These are phyloP conservation scores for Mormyrus proboscirostris DNA, from an alignment of 2,797 vertebrate genomes.

Conservation along the genomic window DNA sequence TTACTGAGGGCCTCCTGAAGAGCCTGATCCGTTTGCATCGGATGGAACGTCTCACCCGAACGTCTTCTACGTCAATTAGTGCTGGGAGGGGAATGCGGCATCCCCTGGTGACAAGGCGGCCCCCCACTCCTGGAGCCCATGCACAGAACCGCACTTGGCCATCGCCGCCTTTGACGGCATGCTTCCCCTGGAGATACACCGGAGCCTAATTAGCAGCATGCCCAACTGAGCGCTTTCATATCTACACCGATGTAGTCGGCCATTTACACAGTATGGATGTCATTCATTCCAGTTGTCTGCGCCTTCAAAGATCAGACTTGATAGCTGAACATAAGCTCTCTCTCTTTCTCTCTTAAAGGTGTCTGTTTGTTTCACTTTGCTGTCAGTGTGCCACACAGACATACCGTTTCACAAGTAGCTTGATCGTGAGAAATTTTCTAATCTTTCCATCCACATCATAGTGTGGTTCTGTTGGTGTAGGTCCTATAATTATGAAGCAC, in stretches of 20 bases:
- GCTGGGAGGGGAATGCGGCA: not conserved
- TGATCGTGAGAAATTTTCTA: not conserved
- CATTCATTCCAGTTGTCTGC: not conserved
- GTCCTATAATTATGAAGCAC: not conserved
- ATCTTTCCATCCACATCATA: not conserved
- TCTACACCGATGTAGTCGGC: not conserved
- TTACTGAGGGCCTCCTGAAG: not conserved
- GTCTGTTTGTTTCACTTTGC: not conserved
- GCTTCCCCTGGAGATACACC: not conserved
- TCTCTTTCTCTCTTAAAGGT: not conserved
- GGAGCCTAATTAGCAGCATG: not conserved
- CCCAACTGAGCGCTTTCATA: not conserved
- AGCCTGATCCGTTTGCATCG: not conserved
- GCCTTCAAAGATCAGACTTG: not conserved
- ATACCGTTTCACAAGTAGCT: not conserved
- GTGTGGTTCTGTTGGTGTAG: not conserved
- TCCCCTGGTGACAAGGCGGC: not conserved
- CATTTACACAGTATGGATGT: not conserved
- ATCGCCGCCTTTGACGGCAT: not conserved
- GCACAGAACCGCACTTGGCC: not conserved
- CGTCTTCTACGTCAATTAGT: slow-evolving; percentile 13
- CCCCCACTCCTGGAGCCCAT: not conserved
- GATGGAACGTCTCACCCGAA: not conserved
- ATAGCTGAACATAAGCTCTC: not conserved
- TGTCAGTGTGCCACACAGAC: not conserved